A percentile compares a stretch with the other conserved stretches of the same genome.
phyloP scores from a whole-genome alignment of 2,797 vertebrate genomes.

The Benthosema pterotum region DNA sequence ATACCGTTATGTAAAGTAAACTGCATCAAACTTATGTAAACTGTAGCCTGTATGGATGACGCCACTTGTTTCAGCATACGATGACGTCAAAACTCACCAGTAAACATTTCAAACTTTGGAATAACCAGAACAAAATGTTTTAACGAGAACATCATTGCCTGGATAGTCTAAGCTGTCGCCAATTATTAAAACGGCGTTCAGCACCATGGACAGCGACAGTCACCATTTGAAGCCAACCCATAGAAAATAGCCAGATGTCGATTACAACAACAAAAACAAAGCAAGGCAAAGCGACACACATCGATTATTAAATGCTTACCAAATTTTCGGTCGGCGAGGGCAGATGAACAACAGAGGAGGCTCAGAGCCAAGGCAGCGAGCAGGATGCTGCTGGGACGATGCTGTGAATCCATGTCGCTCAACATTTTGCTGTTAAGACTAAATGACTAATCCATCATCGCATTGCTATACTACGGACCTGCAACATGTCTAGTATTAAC shows the following conservation, averaged over 20 bases:
- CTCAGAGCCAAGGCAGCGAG: conserved; percentile 63
- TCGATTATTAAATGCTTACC: conserved; percentile 65
- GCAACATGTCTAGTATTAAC: conserved; percentile 46
- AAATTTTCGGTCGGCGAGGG: conserved; percentile 71
- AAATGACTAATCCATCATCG: conserved; percentile 73
- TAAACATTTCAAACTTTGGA: conserved; percentile 29
- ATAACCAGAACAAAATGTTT: conserved; percentile 12
- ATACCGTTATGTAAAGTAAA: no score
- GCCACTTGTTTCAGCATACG: no score
- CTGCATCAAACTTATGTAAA: no score
- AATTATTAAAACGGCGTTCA: conserved; percentile 6
- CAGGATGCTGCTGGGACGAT: conserved; percentile 69
- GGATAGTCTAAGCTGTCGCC: not conserved
- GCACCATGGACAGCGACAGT: conserved; percentile 8
- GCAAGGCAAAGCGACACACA: conserved; percentile 16
- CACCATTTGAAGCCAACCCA: not conserved
- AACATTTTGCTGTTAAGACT: conserved; percentile 18
- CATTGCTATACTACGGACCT: conserved; percentile 59
- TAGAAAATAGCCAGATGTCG: not conserved
- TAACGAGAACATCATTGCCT: not conserved
- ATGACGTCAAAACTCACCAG: no score
- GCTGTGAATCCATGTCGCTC: conserved; percentile 71
- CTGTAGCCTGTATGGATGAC: no score
- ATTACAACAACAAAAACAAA: not conserved
- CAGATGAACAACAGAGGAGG: conserved; percentile 63